These are phyloP conservation scores for Babylonia areolata DNA, from an alignment of 1,140 invertebrate genomes.

Conservation along the genomic window DNA sequence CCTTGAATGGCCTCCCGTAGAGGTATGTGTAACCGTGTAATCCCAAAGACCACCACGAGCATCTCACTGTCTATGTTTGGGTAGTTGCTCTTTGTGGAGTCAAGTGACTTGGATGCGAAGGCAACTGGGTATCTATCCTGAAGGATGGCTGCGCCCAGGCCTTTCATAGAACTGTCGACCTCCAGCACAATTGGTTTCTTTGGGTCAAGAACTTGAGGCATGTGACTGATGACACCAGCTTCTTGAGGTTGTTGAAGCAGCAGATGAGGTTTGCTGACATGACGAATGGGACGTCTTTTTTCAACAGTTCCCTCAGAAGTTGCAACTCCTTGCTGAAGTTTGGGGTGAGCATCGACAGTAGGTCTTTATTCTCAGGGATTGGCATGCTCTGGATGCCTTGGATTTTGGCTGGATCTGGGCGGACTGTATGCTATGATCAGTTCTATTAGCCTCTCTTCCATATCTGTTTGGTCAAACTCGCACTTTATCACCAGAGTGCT, in stretches of 20 bases:
- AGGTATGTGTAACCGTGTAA: constrained; percentile 73
- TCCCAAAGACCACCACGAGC: constrained; percentile 76
- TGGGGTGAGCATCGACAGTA: no score
- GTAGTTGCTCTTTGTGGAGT: constrained; percentile 74
- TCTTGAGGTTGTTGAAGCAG: no score
- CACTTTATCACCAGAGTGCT: no score
- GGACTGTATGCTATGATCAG: no score
- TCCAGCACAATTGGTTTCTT: constrained; percentile 37
- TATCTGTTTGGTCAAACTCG: no score
- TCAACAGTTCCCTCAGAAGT: no score
- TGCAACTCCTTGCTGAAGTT: constrained; percentile 37
- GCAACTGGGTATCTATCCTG: constrained; percentile 75
- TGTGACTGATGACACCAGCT: no score
- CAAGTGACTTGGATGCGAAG: constrained; percentile 75
- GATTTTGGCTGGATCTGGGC: constrained; percentile 71
- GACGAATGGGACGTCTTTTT: no score
- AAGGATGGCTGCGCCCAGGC: constrained; percentile 75
- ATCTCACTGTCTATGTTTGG: constrained; percentile 76
- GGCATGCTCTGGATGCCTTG: constrained; percentile 63
- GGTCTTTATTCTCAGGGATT: constrained; percentile 57
- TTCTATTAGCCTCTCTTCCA: no score
- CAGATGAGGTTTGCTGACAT: constrained; percentile 22
- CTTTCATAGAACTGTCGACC: constrained; percentile 58
- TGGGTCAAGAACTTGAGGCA: constrained; percentile 31
- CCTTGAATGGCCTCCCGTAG: constrained; percentile 63